Evolutionary conservation across 2,797 vertebrate genomes (phyloP).

Genomic region (Notolabrus celidotus): DNA sequence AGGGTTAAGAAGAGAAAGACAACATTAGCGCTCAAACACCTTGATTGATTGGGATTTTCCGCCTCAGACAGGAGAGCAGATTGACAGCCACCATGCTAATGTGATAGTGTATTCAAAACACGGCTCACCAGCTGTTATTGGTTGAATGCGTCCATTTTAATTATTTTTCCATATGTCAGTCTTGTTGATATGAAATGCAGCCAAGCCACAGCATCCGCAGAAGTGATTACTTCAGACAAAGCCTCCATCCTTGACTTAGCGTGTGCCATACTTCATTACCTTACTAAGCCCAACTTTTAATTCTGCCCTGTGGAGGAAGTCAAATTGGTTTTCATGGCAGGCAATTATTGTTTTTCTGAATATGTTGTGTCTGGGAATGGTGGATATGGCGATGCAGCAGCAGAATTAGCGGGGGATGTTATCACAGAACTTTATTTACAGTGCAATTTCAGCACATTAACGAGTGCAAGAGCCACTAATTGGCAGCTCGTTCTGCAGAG

Average conservation of each 20-base stretch:
- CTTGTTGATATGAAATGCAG: slow-evolving; percentile 71
- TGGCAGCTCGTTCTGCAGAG: slow-evolving; percentile 32
- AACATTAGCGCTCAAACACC: slow-evolving; percentile 52
- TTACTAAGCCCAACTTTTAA: slow-evolving; percentile 76
- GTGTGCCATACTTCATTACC: slow-evolving; percentile 72
- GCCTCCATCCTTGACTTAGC: slow-evolving; percentile 70
- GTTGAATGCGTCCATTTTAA: slow-evolving; percentile 71
- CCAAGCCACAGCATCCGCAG: slow-evolving; percentile 65
- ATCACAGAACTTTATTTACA: slow-evolving; percentile 69
- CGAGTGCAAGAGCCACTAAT: slow-evolving; percentile 49
- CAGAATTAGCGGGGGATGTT: slow-evolving; percentile 58
- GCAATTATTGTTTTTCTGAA: slow-evolving; percentile 73
- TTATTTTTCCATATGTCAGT: slow-evolving; percentile 78
- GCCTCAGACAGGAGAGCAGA: slow-evolving; percentile 40
- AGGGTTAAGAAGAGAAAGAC: slow-evolving; percentile 11
- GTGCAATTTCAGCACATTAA: slow-evolving; percentile 59
- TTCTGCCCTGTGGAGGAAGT: slow-evolving; percentile 66
- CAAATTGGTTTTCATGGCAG: slow-evolving; percentile 75
- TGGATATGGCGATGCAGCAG: slow-evolving; percentile 46
- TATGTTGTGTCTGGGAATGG: slow-evolving; percentile 66
- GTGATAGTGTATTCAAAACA: slow-evolving; percentile 64
- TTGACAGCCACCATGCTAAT: slow-evolving; percentile 75
- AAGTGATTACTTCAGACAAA: slow-evolving; percentile 80
- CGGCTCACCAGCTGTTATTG: slow-evolving; percentile 62
- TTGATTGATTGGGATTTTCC: slow-evolving; percentile 64